Conservation (phyloP, 2,797 vertebrate genomes). For the Mormyrops attenuatus region DNA sequence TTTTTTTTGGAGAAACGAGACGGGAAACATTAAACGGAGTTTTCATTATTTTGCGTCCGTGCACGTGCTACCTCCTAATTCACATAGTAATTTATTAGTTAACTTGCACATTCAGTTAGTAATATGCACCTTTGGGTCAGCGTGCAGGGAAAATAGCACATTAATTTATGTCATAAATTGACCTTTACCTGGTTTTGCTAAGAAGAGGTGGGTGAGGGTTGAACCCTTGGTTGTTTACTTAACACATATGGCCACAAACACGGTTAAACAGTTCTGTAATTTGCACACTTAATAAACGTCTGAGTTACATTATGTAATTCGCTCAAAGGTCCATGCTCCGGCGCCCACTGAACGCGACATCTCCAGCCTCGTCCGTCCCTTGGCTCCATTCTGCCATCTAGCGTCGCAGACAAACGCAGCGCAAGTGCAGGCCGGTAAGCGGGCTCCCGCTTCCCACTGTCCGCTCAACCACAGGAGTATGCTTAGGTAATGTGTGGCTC, state of each 20-base stretch:
- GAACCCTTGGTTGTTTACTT: background rate
- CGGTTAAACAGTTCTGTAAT: constrained; percentile 24
- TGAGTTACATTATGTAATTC: constrained; percentile 68
- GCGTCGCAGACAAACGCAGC: constrained; percentile 49
- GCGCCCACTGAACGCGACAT: constrained; percentile 29
- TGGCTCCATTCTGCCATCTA: constrained; percentile 92
- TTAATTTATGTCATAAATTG: constrained; percentile 12
- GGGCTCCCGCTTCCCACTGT: background rate
- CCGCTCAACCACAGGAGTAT: background rate
- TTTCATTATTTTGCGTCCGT: background rate
- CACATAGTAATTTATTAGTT: background rate
- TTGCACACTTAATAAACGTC: constrained; percentile 39
- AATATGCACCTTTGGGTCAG: background rate
- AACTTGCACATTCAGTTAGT: background rate
- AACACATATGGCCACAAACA: constrained; percentile 11
- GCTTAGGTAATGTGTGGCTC: background rate
- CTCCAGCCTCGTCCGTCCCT: constrained; percentile 35
- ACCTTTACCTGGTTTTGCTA: background rate
- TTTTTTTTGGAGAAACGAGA: background rate
- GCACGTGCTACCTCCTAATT: background rate
- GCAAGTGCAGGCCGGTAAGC: background rate
- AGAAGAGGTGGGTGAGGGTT: background rate
- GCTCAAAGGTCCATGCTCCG: constrained; percentile 38
- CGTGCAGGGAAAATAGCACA: background rate
- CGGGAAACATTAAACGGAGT: background rate